Base-by-base conservation (phyloP, 2,888 invertebrate genomes). In the Drosophila gaucha region DNA sequence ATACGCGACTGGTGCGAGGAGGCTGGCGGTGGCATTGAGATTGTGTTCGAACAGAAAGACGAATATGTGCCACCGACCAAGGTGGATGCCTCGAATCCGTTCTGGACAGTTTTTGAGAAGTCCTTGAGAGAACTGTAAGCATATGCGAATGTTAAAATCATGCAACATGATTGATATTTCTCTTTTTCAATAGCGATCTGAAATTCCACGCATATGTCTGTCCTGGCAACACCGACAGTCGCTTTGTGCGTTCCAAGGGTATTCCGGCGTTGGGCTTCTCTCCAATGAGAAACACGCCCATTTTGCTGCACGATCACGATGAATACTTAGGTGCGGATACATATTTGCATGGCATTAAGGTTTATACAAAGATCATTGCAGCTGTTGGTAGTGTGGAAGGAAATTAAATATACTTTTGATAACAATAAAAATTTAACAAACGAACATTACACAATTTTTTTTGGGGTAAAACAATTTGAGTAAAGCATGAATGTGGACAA, bases 211-310 rank as follows among this genome's bases (percentile, higher is more conserved):
- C 93, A 51, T 94, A 95, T 86, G 95, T 97, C 51, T 98, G 97
- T 90, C 96, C 97, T 0, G 98, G 97, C 1, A 97, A 95, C 24
- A 98, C 98, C 0, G 98, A 98, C 90, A 96, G 96, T 88, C 94
- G 98, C 70, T 98, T 95, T 88, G 91, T 98, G 12, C 94, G 98
- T 10, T 86, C 95, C 94, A 89, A 94, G 35, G 97, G 97, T 12
- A 94, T 96, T 62, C 96, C 97, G 4, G 97, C 97, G 0, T 92
- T 98, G 64, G 97, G 98, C n/a, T 97, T 99, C 92, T 97, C 97
- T 0, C 98, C 98, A 0, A 96, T 98, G 93, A 96, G 95, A 86
- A 94, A 95, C 86, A 97, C 97, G 0, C 95, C 95, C 0, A 94
- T 97, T 10, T 93, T 96, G 5, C 93, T 98, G 4, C 99, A 99